A percentile compares a stretch with the other conserved stretches of the same genome.
These are phyloP conservation scores for Eurypyga helias DNA, from an alignment of 2,113 vertebrate species.

Conservation along the genomic window DNA sequence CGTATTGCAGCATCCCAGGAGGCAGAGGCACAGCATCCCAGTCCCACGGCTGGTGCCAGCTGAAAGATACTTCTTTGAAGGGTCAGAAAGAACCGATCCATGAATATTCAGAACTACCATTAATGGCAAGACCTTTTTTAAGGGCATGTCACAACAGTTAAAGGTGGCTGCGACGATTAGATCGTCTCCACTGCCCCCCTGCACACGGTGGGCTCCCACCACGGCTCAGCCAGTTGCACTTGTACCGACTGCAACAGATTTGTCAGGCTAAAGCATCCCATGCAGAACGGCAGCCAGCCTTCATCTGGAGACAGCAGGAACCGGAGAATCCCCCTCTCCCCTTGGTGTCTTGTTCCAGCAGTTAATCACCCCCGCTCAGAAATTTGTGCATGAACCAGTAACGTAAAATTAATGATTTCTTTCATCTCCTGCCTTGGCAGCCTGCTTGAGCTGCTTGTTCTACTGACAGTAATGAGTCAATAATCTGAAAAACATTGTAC, in stretches of 20 bases:
- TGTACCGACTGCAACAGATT: not conserved
- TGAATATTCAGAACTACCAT: not conserved
- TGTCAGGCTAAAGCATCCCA: not conserved
- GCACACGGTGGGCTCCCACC: not conserved
- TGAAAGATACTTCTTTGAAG: not conserved
- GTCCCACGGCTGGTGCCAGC: not conserved
- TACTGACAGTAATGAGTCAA: constrained; percentile 21
- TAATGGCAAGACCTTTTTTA: not conserved
- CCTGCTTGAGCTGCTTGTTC: constrained; percentile 2
- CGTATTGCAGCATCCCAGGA: not conserved
- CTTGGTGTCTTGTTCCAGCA: not conserved
- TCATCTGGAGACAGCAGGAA: not conserved
- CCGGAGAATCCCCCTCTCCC: not conserved
- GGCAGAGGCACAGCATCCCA: not conserved
- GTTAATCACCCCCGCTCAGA: not conserved
- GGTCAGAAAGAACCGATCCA: not conserved
- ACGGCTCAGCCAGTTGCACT: not conserved
- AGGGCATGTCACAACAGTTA: not conserved
- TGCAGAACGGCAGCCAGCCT: not conserved
- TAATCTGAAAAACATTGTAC: constrained; percentile 2
- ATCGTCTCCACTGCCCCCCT: not conserved
- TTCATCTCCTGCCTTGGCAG: constrained; percentile 30
- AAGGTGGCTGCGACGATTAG: not conserved
- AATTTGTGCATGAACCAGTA: not conserved
- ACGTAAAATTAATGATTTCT: constrained; percentile 7